Evolutionary conservation across 2,113 vertebrate genomes (phyloP).

Genomic region (Erpornis zantholeuca): DNA sequence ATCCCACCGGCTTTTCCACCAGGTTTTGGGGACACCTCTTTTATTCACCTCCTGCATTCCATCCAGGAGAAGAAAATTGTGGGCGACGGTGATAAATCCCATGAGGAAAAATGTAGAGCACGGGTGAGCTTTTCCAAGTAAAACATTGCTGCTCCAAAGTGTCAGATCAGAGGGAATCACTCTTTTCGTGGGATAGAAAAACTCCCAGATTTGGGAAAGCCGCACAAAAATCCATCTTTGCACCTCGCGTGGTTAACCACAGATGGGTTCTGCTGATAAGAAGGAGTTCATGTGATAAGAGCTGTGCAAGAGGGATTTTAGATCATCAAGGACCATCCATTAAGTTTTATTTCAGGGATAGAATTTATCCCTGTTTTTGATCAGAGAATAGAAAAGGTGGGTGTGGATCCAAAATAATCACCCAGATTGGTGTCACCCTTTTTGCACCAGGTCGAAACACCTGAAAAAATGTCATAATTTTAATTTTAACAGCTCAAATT

Average conservation of each 20-base stretch:
- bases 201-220: background rate
- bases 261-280: background rate
- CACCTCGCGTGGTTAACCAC: background rate
- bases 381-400: background rate
- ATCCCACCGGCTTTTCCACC: rapidly evolving
- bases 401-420: background rate
- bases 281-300: background rate
- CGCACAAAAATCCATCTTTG: background rate
- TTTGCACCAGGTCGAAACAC: background rate
- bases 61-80: background rate
- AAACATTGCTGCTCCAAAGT: background rate
- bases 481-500: background rate
- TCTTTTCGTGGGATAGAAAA: background rate
- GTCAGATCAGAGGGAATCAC: background rate
- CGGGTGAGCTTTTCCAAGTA: background rate
- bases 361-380: background rate
- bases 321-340: background rate
- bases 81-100: background rate
- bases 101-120: background rate
- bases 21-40: background rate
- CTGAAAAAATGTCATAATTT: background rate
- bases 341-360: background rate
- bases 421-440: no score
- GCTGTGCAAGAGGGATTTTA: background rate
- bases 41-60: background rate